Evolutionary conservation across 2,888 invertebrate genomes (phyloP), one percentile per base, ranked within the genome.

Genomic region (Pogonocherus hispidulus): DNA sequence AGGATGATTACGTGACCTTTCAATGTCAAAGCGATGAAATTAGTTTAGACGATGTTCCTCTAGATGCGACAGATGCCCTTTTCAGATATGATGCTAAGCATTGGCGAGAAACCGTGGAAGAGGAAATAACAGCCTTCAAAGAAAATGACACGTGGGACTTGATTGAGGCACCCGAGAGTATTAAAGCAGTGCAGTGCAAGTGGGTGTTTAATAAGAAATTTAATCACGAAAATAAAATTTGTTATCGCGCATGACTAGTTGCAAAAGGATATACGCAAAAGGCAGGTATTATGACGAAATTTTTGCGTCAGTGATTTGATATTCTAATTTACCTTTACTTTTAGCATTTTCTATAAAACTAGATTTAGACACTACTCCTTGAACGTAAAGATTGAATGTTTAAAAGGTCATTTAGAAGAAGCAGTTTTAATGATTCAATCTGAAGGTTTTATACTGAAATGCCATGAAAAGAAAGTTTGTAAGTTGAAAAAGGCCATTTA

Each of bases 341-440:
- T 16, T 46, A 18, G 46, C 46, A 46, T 5, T 46, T 18, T 46
- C 63, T 20, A 59, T 71, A 18, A 66, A 63, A 64, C 55, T 67
- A 22, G 32, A 66, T 11, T 35, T 69, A 55, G 55, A 59, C 20
- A 46, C 46, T 32, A 47, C n/a, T 44, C 23, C 52, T 35, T 71
- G 23, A 79, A 82, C 68, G 79, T 81, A 11, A 78, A 77, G 68
- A 76, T 72, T 66, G 79, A 79, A 0, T 82, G 81, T 70, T 66
- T 81, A 11, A 75, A 81, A 67, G 78, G 80, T 9, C 60, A 54
- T 23, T 55, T 64, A 46, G n/a, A 55, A 46, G 56, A 64, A 44
- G 44, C 44, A 20, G 46, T 63, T 23, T 82, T 76, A 60, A 80
- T 80, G 73, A 20, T 60, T 62, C 44, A 64, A 59, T 76, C 77